A percentile compares a stretch with the other conserved stretches of the same genome.
phyloP scores from a whole-genome alignment of 2,888 invertebrate species.

The Agriotes lineatus region DNA sequence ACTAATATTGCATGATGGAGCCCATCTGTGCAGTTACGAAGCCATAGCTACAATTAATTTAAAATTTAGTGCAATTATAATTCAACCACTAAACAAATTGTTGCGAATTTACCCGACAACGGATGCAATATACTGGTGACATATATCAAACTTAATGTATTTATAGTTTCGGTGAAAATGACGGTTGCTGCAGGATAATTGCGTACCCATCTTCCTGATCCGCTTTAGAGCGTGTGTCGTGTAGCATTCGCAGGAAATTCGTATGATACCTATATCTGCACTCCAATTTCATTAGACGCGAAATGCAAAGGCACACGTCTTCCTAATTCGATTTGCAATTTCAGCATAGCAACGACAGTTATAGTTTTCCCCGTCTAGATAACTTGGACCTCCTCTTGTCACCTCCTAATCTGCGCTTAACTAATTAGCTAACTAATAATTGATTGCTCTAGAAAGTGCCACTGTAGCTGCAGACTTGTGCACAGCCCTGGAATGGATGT shows the following conservation, averaged over 20 bases:
- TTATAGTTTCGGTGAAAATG: neutral
- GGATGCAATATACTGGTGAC: neutral
- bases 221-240: slow-evolving; percentile 9
- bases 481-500: no score
- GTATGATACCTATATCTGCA: slow-evolving; percentile 9
- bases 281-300: slow-evolving; percentile 5
- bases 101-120: slow-evolving; percentile 4
- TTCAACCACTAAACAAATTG: slow-evolving; percentile 11
- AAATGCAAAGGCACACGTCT: slow-evolving; percentile 12
- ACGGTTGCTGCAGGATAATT: neutral
- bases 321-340: slow-evolving; percentile 12
- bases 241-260: neutral
- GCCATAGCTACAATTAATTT: neutral
- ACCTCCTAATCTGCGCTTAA: neutral
- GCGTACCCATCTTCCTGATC: no score
- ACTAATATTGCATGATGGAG: slow-evolving; percentile 6
- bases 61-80: slow-evolving; percentile 5
- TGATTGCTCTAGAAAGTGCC: no score
- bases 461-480: no score
- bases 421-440: neutral
- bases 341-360: slow-evolving; percentile 2
- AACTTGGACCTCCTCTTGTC: neutral
- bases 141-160: neutral
- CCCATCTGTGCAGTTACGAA: neutral
- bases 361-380: slow-evolving; percentile 6